Base-by-base conservation (phyloP, 2,888 invertebrate genomes). In the Scaptodrosophila latifasciaeformis region DNA sequence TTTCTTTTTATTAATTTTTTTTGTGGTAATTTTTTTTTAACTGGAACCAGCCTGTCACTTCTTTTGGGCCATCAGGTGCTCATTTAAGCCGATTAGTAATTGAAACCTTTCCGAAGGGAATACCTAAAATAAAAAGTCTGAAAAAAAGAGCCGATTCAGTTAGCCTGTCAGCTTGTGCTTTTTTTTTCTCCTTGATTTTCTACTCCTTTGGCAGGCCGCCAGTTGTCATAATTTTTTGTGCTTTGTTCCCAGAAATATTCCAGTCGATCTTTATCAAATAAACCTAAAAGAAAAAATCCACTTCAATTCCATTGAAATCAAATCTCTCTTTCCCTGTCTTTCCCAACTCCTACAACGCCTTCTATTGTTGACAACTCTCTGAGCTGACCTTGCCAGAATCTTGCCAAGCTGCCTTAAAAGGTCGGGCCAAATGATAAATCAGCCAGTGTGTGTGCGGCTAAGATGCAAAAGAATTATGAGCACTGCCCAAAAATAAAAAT, bases 41-140 rank as follows among this genome's bases (percentile, higher is more conserved):
- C n/a, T n/a, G n/a, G n/a, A n/a, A n/a, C n/a, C n/a, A n/a, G n/a
- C n/a, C n/a, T n/a, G 19, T 27, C 12, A 29, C 27, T 29, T 5
- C 40, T 17, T 12, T 30, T 2, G 43, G 30, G 34, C 29, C 61
- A 62, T 72, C 72, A 72, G 72, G 79, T 72, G 72, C 76, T 79
- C 76, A 56, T 60, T 53, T 65, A 75, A 71, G 71, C 78, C 57
- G 62, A 78, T 71, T 71, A 71, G 65, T 71, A 71, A 71, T 65
- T 75, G 71, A 71, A 75, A 78, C 71, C 78, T 71, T 47, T 47
- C 35, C n/a, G n/a, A n/a, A n/a, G n/a, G n/a, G n/a, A n/a, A n/a
- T n/a, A n/a, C n/a, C n/a, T n/a, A n/a, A n/a, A n/a, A n/a, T n/a
- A n/a, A n/a, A n/a, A n/a, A n/a, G n/a, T n/a, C n/a, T n/a, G n/a